These are phyloP conservation scores for Hecatera dysodea DNA, from an alignment of 2,888 invertebrate species.

Conservation along the genomic window DNA sequence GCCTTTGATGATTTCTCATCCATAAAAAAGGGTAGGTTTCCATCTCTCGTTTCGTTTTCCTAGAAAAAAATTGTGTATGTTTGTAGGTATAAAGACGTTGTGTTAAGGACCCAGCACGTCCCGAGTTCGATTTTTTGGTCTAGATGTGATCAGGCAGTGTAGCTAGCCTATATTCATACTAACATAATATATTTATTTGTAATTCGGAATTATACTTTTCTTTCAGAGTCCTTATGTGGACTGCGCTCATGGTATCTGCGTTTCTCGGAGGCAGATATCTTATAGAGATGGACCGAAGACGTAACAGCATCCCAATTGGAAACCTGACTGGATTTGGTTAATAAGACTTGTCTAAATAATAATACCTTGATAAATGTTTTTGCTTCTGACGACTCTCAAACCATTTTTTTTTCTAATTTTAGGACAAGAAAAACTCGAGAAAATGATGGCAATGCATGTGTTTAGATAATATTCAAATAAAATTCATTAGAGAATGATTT, in stretches of 20 bases:
- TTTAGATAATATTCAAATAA: slow-evolving; percentile 16
- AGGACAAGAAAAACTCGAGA: slow-evolving; percentile 44
- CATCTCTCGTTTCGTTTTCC: too few species aligned
- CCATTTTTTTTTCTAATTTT: slow-evolving; percentile 22
- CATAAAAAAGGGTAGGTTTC: too few species aligned
- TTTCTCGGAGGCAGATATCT: slow-evolving; percentile 52
- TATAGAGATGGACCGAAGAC: slow-evolving; percentile 36
- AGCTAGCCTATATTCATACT: too few species aligned
- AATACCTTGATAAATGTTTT: background rate
- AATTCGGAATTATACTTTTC: background rate
- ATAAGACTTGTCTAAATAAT: background rate
- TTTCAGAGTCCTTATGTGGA: slow-evolving; percentile 45
- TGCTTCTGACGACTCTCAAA: background rate
- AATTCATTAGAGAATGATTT: too few species aligned
- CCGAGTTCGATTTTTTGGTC: background rate
- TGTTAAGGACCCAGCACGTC: too few species aligned
- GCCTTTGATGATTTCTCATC: too few species aligned
- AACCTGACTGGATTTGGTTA: slow-evolving; percentile 51
- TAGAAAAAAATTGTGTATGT: too few species aligned
- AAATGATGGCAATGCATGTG: slow-evolving; percentile 42
- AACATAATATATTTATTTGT: too few species aligned
- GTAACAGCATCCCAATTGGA: slow-evolving; percentile 34
- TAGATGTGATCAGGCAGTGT: too few species aligned
- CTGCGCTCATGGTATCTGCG: slow-evolving; percentile 45
- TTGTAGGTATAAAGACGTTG: too few species aligned